phyloP scores from a whole-genome alignment of 2,113 vertebrate genomes.

The Myotis yumanensis region DNA sequence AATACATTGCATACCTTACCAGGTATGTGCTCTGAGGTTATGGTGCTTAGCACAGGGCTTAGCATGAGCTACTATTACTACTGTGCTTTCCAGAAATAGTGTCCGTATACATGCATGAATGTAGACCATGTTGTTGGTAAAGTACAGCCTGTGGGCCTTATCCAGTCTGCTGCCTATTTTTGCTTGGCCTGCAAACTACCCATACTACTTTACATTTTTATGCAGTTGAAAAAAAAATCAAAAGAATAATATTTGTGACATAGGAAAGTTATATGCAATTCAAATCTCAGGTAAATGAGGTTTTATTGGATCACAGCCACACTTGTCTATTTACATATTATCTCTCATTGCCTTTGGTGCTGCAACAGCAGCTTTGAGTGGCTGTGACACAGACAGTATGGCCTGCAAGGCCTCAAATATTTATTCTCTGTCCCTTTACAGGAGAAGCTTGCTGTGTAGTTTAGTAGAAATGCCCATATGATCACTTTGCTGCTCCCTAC shows the following conservation, averaged over 20 bases:
- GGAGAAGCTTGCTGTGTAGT: neutral
- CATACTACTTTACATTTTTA: neutral
- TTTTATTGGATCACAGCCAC: neutral
- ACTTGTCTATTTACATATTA: neutral
- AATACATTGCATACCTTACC: too few species aligned
- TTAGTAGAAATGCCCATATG: neutral
- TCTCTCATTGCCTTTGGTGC: neutral
- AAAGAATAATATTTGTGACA: neutral
- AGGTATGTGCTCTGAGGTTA: neutral
- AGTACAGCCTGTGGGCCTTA: neutral
- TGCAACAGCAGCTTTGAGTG: neutral
- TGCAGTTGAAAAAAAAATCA: neutral
- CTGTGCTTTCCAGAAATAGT: neutral
- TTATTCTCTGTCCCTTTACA: neutral
- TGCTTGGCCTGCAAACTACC: neutral
- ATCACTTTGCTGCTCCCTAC: neutral
- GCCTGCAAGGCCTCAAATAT: neutral
- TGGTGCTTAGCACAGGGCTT: neutral
- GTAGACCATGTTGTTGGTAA: neutral
- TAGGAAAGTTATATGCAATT: neutral
- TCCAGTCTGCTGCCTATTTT: neutral
- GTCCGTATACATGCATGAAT: rapidly evolving
- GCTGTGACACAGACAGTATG: rapidly evolving
- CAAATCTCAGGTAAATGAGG: neutral
- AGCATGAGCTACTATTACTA: neutral